These are phyloP conservation scores for Exocentrus adspersus DNA, from an alignment of 2,888 invertebrate species.

Conservation along the genomic window DNA sequence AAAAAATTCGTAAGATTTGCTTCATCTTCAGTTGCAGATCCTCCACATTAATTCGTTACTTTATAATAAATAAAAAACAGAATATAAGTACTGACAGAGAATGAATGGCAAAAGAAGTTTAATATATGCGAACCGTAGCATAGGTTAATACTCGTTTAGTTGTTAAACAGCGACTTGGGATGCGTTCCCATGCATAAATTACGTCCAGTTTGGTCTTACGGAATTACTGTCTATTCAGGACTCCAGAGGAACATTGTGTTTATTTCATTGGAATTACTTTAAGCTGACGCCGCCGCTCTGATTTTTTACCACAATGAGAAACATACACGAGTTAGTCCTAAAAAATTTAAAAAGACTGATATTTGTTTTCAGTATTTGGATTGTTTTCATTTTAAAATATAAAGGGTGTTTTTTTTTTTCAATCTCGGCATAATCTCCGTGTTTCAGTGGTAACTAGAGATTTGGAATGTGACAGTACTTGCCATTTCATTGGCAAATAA, in stretches of 20 bases:
- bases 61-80: slow-evolving; percentile 19
- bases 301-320: slow-evolving; percentile 26
- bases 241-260: slow-evolving; percentile 41
- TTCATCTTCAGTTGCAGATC: background rate
- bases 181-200: slow-evolving; percentile 51
- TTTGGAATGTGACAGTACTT: too few relatives aligned
- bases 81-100: slow-evolving; percentile 32
- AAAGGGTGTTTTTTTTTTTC: too few relatives aligned
- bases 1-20: too few relatives aligned
- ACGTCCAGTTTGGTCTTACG: slow-evolving; percentile 45
- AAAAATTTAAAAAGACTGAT: too few relatives aligned
- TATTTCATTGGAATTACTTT: slow-evolving; percentile 39
- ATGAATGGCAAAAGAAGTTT: slow-evolving; percentile 42
- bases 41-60: background rate
- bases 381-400: too few relatives aligned
- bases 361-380: too few relatives aligned
- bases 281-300: slow-evolving; percentile 29
- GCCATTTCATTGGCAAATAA: too few relatives aligned
- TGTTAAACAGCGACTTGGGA: slow-evolving; percentile 48
- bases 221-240: slow-evolving; percentile 45
- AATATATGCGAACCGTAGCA: slow-evolving; percentile 44
- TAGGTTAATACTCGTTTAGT: slow-evolving; percentile 48
- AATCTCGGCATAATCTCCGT: too few relatives aligned
- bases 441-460: too few relatives aligned
- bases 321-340: background rate